Conservation (phyloP, 1,140 invertebrate genomes). For the Brachystomella parvula region DNA sequence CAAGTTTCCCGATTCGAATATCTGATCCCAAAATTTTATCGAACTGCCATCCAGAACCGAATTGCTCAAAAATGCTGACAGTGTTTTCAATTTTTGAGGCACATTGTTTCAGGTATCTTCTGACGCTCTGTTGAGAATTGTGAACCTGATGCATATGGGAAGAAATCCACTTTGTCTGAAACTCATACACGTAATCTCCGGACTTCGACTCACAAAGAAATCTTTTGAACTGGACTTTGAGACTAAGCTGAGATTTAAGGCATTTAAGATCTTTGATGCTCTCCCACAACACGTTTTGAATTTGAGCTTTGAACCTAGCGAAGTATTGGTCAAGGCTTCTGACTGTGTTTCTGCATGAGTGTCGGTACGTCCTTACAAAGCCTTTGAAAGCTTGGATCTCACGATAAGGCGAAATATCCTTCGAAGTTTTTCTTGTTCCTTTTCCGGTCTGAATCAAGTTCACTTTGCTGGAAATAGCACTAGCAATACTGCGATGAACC, state of each 20-base stretch:
- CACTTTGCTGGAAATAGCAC: neutral
- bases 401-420: neutral
- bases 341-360: neutral
- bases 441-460: neutral
- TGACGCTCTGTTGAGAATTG: neutral
- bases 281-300: neutral
- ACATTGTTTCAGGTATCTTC: neutral
- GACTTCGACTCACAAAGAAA: neutral
- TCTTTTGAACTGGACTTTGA: neutral
- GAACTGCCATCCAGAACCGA: conserved; percentile 12
- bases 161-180: neutral
- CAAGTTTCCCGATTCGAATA: neutral
- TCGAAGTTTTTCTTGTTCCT: neutral
- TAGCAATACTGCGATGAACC: neutral
- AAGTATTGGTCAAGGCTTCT: neutral
- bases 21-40: neutral
- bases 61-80: conserved; percentile 4
- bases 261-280: neutral
- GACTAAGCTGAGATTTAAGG: neutral
- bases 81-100: conserved; percentile 2
- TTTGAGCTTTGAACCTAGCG: neutral
- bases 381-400: conserved; percentile 4
- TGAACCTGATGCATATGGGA: neutral
- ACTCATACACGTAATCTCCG: conserved; percentile 3
- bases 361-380: neutral